Conservation (phyloP, 2,113 vertebrate genomes). For the Andinoacara biseriatus region DNA sequence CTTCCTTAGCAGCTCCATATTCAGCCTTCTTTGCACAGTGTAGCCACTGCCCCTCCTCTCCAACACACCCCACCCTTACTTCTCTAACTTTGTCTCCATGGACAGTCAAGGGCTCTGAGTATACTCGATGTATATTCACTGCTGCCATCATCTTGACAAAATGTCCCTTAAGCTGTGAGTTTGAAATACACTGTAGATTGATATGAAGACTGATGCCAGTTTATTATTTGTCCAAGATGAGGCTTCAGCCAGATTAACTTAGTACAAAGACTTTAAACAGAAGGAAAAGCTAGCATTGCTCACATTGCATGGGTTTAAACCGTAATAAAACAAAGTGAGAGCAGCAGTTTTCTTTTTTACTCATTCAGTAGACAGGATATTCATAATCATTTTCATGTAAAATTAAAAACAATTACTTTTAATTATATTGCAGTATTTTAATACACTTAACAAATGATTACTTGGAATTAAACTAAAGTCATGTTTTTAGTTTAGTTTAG, state of each 20-base stretch:
- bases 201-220: background rate
- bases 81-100: background rate
- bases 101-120: background rate
- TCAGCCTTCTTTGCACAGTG: background rate
- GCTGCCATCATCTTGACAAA: background rate
- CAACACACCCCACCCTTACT: background rate
- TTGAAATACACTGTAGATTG: background rate
- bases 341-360: too few relatives aligned
- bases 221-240: background rate
- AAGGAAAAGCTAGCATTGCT: too few relatives aligned
- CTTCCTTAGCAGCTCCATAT: background rate
- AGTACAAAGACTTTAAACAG: too few relatives aligned
- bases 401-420: background rate
- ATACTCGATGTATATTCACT: background rate
- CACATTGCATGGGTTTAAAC: background rate
- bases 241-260: background rate
- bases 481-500: background rate
- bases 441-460: background rate
- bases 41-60: background rate
- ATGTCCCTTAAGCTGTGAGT: too few relatives aligned
- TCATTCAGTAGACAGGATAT: too few relatives aligned
- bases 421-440: background rate
- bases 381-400: background rate
- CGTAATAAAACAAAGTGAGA: too few relatives aligned
- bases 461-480: background rate